Conservation (phyloP, 2,113 vertebrate genomes). For the Salvelinus fontinalis region DNA sequence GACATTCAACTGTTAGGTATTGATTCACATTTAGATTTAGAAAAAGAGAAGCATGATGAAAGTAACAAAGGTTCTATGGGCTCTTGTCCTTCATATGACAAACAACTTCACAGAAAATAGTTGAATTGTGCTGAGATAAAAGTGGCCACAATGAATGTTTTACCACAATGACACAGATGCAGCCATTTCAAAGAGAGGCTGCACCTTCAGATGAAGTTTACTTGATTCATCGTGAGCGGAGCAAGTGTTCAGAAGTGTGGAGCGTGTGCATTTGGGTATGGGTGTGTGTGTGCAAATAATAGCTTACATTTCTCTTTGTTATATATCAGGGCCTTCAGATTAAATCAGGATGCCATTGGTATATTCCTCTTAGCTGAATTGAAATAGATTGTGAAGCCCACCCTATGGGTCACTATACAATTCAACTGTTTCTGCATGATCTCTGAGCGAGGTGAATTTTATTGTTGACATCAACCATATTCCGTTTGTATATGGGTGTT, state of each 20-base stretch:
- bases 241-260: not conserved
- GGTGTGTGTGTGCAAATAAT: constrained; percentile 3
- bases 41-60: constrained; percentile 49
- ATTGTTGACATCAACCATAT: constrained; percentile 21
- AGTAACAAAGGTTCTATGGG: constrained; percentile 60
- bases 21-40: constrained; percentile 24
- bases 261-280: constrained; percentile 6
- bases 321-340: not conserved
- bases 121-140: constrained; percentile 62
- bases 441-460: constrained; percentile 14
- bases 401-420: too few species aligned
- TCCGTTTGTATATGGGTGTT: too few species aligned
- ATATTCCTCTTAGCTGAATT: not conserved
- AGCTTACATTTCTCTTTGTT: not conserved
- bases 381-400: too few species aligned
- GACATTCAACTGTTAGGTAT: constrained; percentile 54
- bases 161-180: constrained; percentile 58
- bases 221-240: constrained; percentile 35
- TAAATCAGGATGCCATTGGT: not conserved
- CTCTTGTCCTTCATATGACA: constrained; percentile 55
- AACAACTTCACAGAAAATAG: constrained; percentile 60
- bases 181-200: constrained; percentile 57
- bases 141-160: constrained; percentile 69
- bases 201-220: constrained; percentile 56
- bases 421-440: too few species aligned